phyloP scores from a whole-genome alignment of 2,113 vertebrate species.

The Piprites chloris region DNA sequence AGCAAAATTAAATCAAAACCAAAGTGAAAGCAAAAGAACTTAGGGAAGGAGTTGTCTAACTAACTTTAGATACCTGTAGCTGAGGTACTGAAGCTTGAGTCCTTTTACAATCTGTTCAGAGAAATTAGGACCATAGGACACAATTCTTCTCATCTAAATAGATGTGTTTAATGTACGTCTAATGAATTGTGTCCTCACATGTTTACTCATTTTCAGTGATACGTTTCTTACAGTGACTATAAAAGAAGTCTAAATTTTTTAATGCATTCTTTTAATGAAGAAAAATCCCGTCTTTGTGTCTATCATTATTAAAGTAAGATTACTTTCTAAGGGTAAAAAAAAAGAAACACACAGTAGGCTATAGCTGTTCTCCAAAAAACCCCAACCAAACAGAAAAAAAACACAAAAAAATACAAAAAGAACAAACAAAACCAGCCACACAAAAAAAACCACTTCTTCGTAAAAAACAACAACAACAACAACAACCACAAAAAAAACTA shows the following conservation, averaged over 20 bases:
- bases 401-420: background rate
- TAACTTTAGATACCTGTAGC: background rate
- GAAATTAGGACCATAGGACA: background rate
- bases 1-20: background rate
- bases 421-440: background rate
- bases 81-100: background rate
- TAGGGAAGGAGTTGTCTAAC: background rate
- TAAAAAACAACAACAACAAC: background rate
- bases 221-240: background rate
- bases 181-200: rapidly evolving
- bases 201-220: background rate
- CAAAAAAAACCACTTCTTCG: background rate
- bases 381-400: background rate
- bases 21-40: background rate
- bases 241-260: background rate
- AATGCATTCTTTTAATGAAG: background rate
- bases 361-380: background rate
- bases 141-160: background rate
- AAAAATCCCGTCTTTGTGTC: background rate
- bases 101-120: background rate
- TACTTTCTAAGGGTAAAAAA: background rate
- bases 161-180: background rate
- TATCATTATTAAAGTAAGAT: background rate
- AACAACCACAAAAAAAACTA: background rate
- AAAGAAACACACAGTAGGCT: background rate